These are phyloP conservation scores for Caenorhabditis japonica DNA, from an alignment of 2,888 invertebrate species.

Conservation along the genomic window DNA sequence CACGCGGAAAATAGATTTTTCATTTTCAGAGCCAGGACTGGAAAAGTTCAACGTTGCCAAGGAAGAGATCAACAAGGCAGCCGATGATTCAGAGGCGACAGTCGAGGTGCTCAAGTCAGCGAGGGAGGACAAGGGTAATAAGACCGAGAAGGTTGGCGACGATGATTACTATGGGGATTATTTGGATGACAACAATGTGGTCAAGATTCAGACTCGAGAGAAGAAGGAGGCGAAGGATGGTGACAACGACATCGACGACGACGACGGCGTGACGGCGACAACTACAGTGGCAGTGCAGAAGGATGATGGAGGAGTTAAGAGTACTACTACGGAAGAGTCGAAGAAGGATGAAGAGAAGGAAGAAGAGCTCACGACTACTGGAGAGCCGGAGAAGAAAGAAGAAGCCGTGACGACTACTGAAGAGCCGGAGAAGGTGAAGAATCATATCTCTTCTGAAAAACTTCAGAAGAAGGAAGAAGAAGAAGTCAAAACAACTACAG, in stretches of 20 bases:
- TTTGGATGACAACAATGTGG: slow-evolving; percentile 56
- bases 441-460: too few species aligned
- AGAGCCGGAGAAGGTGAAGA: background rate
- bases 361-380: background rate
- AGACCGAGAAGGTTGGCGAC: slow-evolving; percentile 42
- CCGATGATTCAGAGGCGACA: slow-evolving; percentile 29
- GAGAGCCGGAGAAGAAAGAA: background rate
- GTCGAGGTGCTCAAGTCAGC: slow-evolving; percentile 46
- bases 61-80: slow-evolving; percentile 23
- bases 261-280: background rate
- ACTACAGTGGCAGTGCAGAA: slow-evolving; percentile 2
- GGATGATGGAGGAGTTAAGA: background rate
- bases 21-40: slow-evolving; percentile 21
- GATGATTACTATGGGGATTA: slow-evolving; percentile 57
- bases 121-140: slow-evolving; percentile 22
- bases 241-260: slow-evolving; percentile 6
- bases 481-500: background rate
- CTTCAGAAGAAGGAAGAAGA: slow-evolving; percentile 1
- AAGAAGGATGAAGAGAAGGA: slow-evolving; percentile 9
- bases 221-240: slow-evolving; percentile 19
- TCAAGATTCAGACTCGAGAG: slow-evolving; percentile 49
- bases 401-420: slow-evolving; percentile 1
- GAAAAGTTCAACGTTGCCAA: slow-evolving; percentile 46
- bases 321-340: background rate
- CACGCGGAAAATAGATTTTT: background rate